phyloP scores from a whole-genome alignment of 2,797 vertebrate species.

The Synanceia verrucosa region DNA sequence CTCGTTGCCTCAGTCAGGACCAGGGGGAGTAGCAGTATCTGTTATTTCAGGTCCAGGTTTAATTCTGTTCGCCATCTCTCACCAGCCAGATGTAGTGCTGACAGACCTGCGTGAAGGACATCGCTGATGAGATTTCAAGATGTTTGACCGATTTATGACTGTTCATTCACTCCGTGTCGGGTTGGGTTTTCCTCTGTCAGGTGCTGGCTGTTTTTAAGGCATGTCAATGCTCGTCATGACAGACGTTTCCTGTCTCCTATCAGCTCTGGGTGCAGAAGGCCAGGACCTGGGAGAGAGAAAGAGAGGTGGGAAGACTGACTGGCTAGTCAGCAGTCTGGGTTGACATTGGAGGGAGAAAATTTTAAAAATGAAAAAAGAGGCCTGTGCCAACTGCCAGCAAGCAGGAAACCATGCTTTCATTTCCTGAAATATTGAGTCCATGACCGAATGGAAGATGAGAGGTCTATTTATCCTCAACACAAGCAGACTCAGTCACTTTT shows the following conservation, averaged over 20 bases:
- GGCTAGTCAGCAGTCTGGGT: constrained; percentile 28
- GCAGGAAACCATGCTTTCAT: constrained; percentile 58
- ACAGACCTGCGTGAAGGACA: constrained; percentile 26
- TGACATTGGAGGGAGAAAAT: constrained; percentile 35
- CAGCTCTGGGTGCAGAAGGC: constrained; percentile 32
- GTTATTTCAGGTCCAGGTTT: constrained; percentile 66
- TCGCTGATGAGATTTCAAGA: constrained; percentile 51
- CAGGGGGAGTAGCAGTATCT: constrained; percentile 57
- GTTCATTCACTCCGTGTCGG: constrained; percentile 53
- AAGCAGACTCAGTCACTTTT: constrained; percentile 37
- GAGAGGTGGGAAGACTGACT: constrained; percentile 36
- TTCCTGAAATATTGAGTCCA: constrained; percentile 52
- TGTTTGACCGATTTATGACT: constrained; percentile 49
- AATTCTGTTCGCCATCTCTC: constrained; percentile 36
- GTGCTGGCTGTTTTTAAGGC: constrained; percentile 35
- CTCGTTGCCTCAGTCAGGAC: constrained; percentile 51
- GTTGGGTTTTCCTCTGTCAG: constrained; percentile 35
- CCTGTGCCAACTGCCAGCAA: constrained; percentile 1
- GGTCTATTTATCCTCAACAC: constrained; percentile 32
- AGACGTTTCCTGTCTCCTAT: constrained; percentile 67
- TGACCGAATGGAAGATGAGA: constrained; percentile 63
- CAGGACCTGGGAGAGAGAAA: constrained; percentile 20
- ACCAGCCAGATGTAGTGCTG: constrained; percentile 16
- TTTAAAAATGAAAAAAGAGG: constrained; percentile 10
- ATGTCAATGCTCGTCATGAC: constrained; percentile 23